Conservation (phyloP, 2,888 invertebrate species). For the Noctua pronuba region DNA sequence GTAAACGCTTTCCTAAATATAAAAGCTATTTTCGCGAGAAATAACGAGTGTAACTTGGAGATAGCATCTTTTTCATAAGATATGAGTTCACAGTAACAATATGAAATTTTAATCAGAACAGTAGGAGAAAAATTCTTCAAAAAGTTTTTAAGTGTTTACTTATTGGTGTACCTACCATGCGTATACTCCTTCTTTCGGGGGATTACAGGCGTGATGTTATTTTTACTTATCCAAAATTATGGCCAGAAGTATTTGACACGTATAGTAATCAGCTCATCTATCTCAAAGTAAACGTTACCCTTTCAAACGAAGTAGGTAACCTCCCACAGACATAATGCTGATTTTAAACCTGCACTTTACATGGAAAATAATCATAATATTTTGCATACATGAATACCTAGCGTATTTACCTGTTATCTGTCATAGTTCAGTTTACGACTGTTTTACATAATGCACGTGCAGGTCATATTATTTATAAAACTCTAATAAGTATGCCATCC, state of each 20-base stretch:
- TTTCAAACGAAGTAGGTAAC: slow-evolving; percentile 27
- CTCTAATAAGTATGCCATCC: slow-evolving; percentile 9
- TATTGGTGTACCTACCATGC: not conserved
- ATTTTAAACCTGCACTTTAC: slow-evolving; percentile 42
- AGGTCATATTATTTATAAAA: slow-evolving; percentile 21
- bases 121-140: too few relatives aligned
- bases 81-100: too few relatives aligned
- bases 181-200: not conserved
- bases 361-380: slow-evolving; percentile 52
- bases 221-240: not conserved
- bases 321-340: slow-evolving; percentile 36
- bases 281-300: slow-evolving; percentile 12
- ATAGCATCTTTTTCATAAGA: too few relatives aligned
- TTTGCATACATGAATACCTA: slow-evolving; percentile 56
- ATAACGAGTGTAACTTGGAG: too few relatives aligned
- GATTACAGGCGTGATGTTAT: not conserved
- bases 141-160: too few relatives aligned
- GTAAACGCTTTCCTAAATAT: too few relatives aligned
- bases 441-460: slow-evolving; percentile 47
- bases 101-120: too few relatives aligned
- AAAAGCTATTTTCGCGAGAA: too few relatives aligned
- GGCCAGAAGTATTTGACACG: not conserved
- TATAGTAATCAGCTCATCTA: not conserved
- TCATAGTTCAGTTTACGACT: slow-evolving; percentile 31
- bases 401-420: slow-evolving; percentile 42